Evolutionary conservation across 1,140 invertebrate genomes (phyloP).

Genomic region (Aphis craccivora): DNA sequence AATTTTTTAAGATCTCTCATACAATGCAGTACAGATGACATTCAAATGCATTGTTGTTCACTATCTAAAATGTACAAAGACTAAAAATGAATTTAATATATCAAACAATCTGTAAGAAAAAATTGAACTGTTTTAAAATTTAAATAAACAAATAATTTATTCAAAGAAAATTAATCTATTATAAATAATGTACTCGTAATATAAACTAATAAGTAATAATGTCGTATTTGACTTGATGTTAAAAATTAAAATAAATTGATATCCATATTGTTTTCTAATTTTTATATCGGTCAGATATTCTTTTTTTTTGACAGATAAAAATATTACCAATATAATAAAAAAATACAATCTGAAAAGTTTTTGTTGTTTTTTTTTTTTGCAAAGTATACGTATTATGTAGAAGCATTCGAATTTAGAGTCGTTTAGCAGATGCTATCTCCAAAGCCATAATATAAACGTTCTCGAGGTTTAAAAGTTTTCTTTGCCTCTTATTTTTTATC

Average conservation of each 20-base stretch:
- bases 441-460: slow-evolving; percentile 25
- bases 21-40: neutral
- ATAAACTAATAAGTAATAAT: neutral
- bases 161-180: neutral
- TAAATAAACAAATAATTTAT: neutral
- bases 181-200: neutral
- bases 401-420: slow-evolving; percentile 21
- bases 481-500: neutral
- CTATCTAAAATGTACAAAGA: neutral
- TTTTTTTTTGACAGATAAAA: neutral
- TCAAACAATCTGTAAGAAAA: no score
- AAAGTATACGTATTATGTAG: neutral
- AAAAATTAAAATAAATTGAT: no score
- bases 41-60: neutral
- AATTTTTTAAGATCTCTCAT: neutral
- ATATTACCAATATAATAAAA: no score
- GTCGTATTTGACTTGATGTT: neutral
- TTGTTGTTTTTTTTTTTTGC: neutral
- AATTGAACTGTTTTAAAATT: neutral
- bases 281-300: neutral
- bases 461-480: slow-evolving; percentile 16
- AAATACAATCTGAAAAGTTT: slow-evolving; percentile 14
- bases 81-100: neutral
- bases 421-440: slow-evolving; percentile 31
- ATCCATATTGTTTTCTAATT: neutral